A percentile compares a stretch with the other conserved stretches of the same genome.
Evolutionary conservation across 2,888 invertebrate genomes (phyloP).

Genomic region (Coleophora flavipennella): DNA sequence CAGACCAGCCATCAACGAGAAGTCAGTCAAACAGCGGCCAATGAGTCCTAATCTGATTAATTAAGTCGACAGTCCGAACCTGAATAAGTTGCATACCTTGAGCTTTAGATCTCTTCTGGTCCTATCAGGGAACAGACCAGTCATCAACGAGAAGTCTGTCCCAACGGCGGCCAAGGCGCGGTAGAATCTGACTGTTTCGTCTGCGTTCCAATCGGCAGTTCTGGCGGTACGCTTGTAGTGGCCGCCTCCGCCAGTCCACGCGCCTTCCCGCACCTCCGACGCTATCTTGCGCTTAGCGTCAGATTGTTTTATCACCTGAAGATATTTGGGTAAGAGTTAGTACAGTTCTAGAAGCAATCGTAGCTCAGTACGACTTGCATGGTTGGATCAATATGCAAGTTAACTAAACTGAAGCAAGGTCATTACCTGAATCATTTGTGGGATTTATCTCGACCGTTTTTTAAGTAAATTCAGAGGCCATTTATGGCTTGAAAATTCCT

Average conservation of each 20-base stretch:
- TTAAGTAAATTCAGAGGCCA: no score
- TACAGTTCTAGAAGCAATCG: no score
- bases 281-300: constrained; percentile 74
- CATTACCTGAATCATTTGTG: no score
- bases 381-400: no score
- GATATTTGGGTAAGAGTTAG: constrained; percentile 1
- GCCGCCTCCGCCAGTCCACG: constrained; percentile 74
- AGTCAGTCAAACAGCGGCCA: no score
- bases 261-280: constrained; percentile 73
- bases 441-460: no score
- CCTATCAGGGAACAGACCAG: constrained; percentile 84
- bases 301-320: constrained; percentile 80
- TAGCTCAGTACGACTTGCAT: no score
- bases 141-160: constrained; percentile 94
- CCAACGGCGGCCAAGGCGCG: constrained; percentile 90
- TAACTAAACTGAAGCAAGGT: no score
- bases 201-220: constrained; percentile 81
- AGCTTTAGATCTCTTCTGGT: constrained; percentile 87
- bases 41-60: no score
- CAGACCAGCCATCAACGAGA: no score
- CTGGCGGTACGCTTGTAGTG: constrained; percentile 78
- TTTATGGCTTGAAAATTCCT: no score
- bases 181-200: constrained; percentile 93
- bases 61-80: no score
- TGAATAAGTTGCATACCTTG: constrained; percentile 63